Base-by-base conservation (phyloP, 1,140 invertebrate species). In the Aleiodes sp. region DNA sequence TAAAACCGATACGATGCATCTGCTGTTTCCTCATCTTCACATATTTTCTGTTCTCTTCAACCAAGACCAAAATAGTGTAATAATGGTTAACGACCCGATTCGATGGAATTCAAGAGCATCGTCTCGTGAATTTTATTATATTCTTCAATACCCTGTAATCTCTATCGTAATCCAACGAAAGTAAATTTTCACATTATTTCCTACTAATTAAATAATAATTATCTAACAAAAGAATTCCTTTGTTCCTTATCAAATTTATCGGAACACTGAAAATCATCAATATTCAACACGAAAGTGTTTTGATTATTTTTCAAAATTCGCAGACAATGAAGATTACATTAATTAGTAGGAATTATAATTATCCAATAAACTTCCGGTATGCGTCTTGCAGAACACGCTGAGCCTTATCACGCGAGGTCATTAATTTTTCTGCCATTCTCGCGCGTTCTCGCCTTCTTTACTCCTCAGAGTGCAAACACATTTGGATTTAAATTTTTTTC, bases 31-130 rank as follows among this genome's bases (percentile, higher is more conserved):
- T 29, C 59, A 33, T 31, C 31, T 61, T 19, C 59, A 16, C 59
- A 12, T 31, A 19, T 33, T 61, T 37, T 61, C 24, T 19, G n/a
- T 29, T 37, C 14, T 61, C 16, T 29, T 4, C 10, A 29, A 6
- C 16, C 16, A 8, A 26, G 21, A 59, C 28, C 46, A 10, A 43
- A 26, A 26, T 2, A 29, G 16, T 29, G 63, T 37, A 65, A 52
- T 46, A 65, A 52, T 26, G 31, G 63, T 65, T 65, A 65, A 65
- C 63, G 63, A 65, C 24, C 21, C 43, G 26, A 28, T 29, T 6
- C 63, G 24, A 31, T 65, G 28, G 28, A 43, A 65, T 46, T 65
- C n/a, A 65, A 65, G 63, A 29, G 39, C 31, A 65, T 21, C 39
- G 14, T 65, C 63, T 52, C 31, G 24, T 28, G 35, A n/a, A n/a